phyloP scores from a whole-genome alignment of 1,140 invertebrate genomes.

The Brachystomella parvula region DNA sequence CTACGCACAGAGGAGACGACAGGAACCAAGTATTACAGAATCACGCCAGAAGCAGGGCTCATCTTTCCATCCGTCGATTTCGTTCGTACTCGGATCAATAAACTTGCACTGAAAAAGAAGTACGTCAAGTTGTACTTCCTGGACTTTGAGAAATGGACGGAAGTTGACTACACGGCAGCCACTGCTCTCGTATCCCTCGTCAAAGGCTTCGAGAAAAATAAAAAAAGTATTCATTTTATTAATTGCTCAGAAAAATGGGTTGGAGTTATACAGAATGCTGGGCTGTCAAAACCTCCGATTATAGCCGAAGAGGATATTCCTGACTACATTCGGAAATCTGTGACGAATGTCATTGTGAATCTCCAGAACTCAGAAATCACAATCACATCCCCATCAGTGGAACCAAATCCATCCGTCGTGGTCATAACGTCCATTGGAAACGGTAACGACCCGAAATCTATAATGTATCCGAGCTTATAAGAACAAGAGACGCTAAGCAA shows the following conservation, averaged over 20 bases:
- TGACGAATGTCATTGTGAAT: slow-evolving; percentile 8
- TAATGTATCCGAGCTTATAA: not conserved
- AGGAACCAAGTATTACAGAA: slow-evolving; percentile 63
- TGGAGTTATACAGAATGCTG: slow-evolving; percentile 18
- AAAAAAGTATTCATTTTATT: slow-evolving; percentile 23
- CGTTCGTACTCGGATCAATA: slow-evolving; percentile 59
- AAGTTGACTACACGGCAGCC: slow-evolving; percentile 35
- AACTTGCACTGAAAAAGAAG: slow-evolving; percentile 30
- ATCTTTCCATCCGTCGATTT: slow-evolving; percentile 84
- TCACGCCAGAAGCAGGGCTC: slow-evolving; percentile 68
- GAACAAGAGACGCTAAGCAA: not conserved
- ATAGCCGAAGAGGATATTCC: not conserved
- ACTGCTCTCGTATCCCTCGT: slow-evolving; percentile 25
- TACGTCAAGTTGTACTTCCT: slow-evolving; percentile 11
- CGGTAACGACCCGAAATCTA: not conserved
- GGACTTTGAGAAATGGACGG: slow-evolving; percentile 29
- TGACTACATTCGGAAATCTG: slow-evolving; percentile 7
- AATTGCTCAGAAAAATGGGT: slow-evolving; percentile 22
- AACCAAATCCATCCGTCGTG: not conserved
- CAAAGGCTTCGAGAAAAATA: slow-evolving; percentile 30
- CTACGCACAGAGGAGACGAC: slow-evolving; percentile 39
- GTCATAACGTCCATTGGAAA: not conserved
- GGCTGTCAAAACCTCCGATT: slow-evolving; percentile 12
- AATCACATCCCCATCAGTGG: not conserved
- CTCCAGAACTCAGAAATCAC: not conserved